Evolutionary conservation across 1,140 invertebrate genomes (phyloP).

Genomic region (Drosophila subobscura): DNA sequence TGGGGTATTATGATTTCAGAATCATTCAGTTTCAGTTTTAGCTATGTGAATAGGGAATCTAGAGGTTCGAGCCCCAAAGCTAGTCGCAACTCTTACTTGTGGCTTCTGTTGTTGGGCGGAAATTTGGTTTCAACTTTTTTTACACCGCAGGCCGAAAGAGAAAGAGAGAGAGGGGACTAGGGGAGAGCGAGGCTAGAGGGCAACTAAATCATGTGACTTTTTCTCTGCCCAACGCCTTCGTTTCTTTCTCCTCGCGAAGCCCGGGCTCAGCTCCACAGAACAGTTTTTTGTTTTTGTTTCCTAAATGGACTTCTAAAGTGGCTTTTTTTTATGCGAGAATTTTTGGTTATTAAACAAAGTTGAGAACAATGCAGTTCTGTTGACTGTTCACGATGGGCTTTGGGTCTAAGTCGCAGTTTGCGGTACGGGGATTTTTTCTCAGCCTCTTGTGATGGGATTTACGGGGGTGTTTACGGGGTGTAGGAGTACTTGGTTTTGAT

Average conservation of each 20-base stretch:
- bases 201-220: slow-evolving; percentile 78
- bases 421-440: slow-evolving; percentile 26
- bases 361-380: slow-evolving; percentile 71
- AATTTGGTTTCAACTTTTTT: slow-evolving; percentile 60
- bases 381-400: slow-evolving; percentile 35
- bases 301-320: slow-evolving; percentile 37
- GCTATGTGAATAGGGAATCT: too few relatives aligned
- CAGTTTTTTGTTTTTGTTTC: slow-evolving; percentile 24
- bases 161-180: slow-evolving; percentile 14
- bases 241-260: too few relatives aligned
- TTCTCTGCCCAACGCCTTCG: slow-evolving; percentile 22
- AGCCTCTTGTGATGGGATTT: slow-evolving; percentile 1
- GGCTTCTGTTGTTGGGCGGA: slow-evolving; percentile 54
- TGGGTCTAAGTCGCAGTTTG: slow-evolving; percentile 39
- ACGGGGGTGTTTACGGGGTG: slow-evolving; percentile 2
- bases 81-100: slow-evolving; percentile 1
- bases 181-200: slow-evolving; percentile 23
- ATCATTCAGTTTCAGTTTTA: too few relatives aligned
- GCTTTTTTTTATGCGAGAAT: slow-evolving; percentile 65
- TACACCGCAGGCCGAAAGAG: slow-evolving; percentile 17
- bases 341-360: slow-evolving; percentile 67
- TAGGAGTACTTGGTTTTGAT: slow-evolving; percentile 14
- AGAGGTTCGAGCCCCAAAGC: too few relatives aligned
- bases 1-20: too few relatives aligned
- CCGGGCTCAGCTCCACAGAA: slow-evolving; percentile 3